Base-by-base conservation (phyloP, 2,797 vertebrate genomes). In the Smutsia temminckii region DNA sequence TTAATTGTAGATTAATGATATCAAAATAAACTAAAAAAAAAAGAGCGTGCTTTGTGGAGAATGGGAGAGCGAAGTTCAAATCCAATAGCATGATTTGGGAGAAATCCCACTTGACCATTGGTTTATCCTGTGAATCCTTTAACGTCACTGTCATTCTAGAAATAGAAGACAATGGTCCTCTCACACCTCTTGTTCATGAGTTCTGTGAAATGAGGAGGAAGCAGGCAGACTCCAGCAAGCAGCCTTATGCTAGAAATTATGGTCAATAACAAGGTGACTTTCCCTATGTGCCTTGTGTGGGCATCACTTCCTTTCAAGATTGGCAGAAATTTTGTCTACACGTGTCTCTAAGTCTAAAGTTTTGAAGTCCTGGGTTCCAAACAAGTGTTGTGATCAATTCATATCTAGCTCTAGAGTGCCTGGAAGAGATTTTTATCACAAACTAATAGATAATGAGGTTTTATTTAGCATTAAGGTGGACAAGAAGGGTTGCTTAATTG, bases 391-490 rank as follows among this genome's bases (percentile, higher is more conserved):
- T 25, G 34, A 88, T 92, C 46, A 57, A 74, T 87, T 79, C 34
- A 29, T 46, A 53, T 2, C 9, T 8, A 68, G 49, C 29, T 37
- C 77, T n/a, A 69, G 34, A 86, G 17, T 34, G 63, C 1, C 25
- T 8, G 53, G 51, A 66, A 77, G 61, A 95, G 53, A 85, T 94
- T 85, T 87, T 32, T 93, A 37, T 18, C 11, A 6, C 29, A 42
- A 42, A 63, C 51, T 61, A 59, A 53, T 46, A 91, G 32, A 32
- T 87, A 92, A 93, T 23, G 23, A 95, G 27, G n/a, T 75, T 55
- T 85, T 40, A 84, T 55, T 93, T 42, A 94, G 53, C 53, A 4
- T 27, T 46, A 87, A 74, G 40, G 34, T 0, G 0, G 91, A 79
- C 51, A 92, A 96, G n/a, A 21, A 0, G 1, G 69, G 53, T 0